Evolutionary conservation across 1,140 invertebrate species (phyloP), one percentile per base, ranked within the genome.

Genomic region (Drosophila quadrilineata): DNA sequence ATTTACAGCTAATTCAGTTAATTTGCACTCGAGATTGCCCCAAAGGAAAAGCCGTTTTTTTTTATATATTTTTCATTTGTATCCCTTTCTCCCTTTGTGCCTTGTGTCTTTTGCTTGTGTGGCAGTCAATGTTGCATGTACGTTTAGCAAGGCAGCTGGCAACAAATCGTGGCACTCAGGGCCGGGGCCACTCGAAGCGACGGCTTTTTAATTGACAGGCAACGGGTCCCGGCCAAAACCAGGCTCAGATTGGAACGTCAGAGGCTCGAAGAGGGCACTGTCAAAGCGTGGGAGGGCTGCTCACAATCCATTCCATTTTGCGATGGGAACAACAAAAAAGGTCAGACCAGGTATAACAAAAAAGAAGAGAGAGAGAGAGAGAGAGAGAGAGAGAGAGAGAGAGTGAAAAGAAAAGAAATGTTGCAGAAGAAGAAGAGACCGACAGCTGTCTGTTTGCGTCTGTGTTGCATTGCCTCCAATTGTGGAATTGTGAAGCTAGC

Each of bases 201-300:
- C 69, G 35, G 67, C 63, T 68, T 75, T 80, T 82, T 80, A 80
- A 80, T 80, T 80, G 76, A 80, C 75, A 80, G 75, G 40, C 74
- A 45, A 22, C 38, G 16, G 31, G 35, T 45, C n/a, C n/a, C n/a
- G n/a, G n/a, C n/a, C n/a, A n/a, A n/a, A n/a, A n/a, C n/a, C n/a
- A n/a, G n/a, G n/a, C n/a, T n/a, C 12, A 56, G 45, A n/a, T 26
- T 41, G 19, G 21, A 35, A 31, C 36, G 0, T 16, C 35, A 46
- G n/a, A 16, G 6, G 9, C 2, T n/a, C n/a, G 40, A 16, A 43
- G n/a, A 38, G 10, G 16, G 29, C 19, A 33, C 10, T 8, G 40
- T 26, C 28, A 19, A 65, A 75, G 75, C 76, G 76, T 80, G 76
- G 75, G 76, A 82, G 75, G 75, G 60, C 54, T 54, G 6, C 22